Percentiles rank a stretch among this genome's conserved stretches.
Evolutionary conservation across 2,113 vertebrate species (phyloP).

Genomic region (Paralichthys olivaceus): DNA sequence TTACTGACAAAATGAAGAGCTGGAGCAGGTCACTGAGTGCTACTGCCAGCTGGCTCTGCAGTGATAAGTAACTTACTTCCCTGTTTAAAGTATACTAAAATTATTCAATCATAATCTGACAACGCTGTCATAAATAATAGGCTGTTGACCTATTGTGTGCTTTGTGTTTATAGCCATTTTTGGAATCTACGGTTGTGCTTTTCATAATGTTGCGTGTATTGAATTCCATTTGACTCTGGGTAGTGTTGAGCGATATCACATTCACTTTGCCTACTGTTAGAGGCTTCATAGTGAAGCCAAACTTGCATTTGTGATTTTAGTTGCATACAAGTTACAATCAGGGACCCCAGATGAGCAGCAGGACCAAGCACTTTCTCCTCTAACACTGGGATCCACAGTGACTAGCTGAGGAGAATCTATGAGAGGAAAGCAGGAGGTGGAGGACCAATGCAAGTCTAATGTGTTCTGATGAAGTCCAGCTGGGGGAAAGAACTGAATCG

Average conservation of each 20-base stretch:
- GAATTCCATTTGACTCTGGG: no score
- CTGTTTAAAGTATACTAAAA: background rate
- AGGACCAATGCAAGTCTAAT: background rate
- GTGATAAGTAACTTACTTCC: background rate
- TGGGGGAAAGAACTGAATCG: no score
- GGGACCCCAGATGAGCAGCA: no score
- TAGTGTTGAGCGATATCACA: no score
- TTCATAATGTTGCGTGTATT: no score
- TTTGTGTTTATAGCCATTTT: background rate
- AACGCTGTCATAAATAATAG: background rate
- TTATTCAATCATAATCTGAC: background rate
- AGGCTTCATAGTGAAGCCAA: no score
- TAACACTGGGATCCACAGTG: background rate
- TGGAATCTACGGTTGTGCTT: no score
- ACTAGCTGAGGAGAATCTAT: background rate
- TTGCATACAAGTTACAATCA: no score
- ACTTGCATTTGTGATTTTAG: no score
- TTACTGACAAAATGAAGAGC: background rate
- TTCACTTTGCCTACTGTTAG: background rate
- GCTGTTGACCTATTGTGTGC: background rate
- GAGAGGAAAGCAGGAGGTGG: background rate
- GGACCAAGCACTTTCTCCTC: background rate
- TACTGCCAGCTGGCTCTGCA: background rate
- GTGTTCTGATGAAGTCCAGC: background rate
- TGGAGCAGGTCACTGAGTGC: background rate